A percentile compares a stretch with the other conserved stretches of the same genome.
Evolutionary conservation across 2,888 invertebrate genomes (phyloP).

Genomic region (Lycocerus yunnanus): DNA sequence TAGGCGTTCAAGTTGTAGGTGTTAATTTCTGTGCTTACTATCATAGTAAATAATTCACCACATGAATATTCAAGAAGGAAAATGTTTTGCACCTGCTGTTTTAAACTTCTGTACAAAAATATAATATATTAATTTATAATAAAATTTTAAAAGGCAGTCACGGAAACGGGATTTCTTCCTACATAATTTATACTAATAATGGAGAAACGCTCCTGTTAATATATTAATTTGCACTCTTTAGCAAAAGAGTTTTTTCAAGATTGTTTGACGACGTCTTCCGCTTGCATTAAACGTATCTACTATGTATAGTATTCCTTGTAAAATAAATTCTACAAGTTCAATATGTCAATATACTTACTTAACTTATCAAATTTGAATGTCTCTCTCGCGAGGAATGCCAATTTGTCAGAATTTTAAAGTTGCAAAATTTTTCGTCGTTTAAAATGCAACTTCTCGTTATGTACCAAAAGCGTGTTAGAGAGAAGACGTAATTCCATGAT

Average conservation of each 20-base stretch:
- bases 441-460: slow-evolving; percentile 24
- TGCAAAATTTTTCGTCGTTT: slow-evolving; percentile 26
- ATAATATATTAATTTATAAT: neutral
- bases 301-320: no score
- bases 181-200: neutral
- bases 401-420: slow-evolving; percentile 40
- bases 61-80: slow-evolving; percentile 46
- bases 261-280: neutral
- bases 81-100: slow-evolving; percentile 44
- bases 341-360: neutral
- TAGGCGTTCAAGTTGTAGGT: slow-evolving; percentile 38
- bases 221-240: neutral
- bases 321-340: neutral
- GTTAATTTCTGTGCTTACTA: slow-evolving; percentile 40
- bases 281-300: no score
- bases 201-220: neutral
- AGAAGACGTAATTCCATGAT: slow-evolving; percentile 46
- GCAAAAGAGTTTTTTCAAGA: neutral
- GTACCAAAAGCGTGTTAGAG: slow-evolving; percentile 23
- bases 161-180: neutral
- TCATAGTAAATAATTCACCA: slow-evolving; percentile 44
- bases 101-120: slow-evolving; percentile 6
- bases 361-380: neutral
- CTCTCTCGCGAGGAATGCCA: neutral
- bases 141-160: neutral